phyloP scores from a whole-genome alignment of 2,888 invertebrate genomes.

The Lypha dubia region DNA sequence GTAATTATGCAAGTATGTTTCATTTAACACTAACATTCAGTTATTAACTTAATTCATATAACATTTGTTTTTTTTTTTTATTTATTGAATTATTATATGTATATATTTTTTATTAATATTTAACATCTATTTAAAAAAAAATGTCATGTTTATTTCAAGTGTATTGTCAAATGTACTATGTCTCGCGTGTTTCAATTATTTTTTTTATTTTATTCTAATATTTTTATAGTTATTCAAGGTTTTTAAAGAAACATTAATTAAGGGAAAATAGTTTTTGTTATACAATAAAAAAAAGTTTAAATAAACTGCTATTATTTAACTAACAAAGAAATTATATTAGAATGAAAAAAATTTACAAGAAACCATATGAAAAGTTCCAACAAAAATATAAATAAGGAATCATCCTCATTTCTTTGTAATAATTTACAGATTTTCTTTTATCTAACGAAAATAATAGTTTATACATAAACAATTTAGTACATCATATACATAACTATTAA shows the following conservation, averaged over 20 bases:
- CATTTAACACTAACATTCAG: constrained; percentile 42
- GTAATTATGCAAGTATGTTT: constrained; percentile 9
- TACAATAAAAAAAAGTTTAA: constrained; percentile 56
- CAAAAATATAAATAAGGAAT: constrained; percentile 3
- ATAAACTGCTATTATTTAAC: constrained; percentile 39
- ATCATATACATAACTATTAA: constrained; percentile 33
- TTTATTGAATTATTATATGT: constrained; percentile 8
- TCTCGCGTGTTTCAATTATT: constrained; percentile 68
- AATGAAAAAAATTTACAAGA: constrained; percentile 22
- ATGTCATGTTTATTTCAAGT: constrained; percentile 75
- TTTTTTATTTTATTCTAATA: constrained; percentile 29
- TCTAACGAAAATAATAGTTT: constrained; percentile 45
- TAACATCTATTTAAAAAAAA: constrained; percentile 49
- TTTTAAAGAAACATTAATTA: constrained; percentile 29
- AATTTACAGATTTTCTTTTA: constrained; percentile 37
- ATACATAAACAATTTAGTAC: too few species aligned
- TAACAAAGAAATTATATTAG: constrained; percentile 32
- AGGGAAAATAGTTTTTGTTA: constrained; percentile 49
- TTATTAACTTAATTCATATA: constrained; percentile 52
- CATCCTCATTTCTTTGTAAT: constrained; percentile 58
- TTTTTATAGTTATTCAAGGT: too few species aligned
- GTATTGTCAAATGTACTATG: constrained; percentile 80
- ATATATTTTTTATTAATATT: constrained; percentile 45
- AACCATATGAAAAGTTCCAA: background rate
- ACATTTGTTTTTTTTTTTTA: constrained; percentile 44